Evolutionary conservation across 2,113 vertebrate genomes (phyloP), one percentile per base, ranked within the genome.

Genomic region (Pheucticus melanocephalus): DNA sequence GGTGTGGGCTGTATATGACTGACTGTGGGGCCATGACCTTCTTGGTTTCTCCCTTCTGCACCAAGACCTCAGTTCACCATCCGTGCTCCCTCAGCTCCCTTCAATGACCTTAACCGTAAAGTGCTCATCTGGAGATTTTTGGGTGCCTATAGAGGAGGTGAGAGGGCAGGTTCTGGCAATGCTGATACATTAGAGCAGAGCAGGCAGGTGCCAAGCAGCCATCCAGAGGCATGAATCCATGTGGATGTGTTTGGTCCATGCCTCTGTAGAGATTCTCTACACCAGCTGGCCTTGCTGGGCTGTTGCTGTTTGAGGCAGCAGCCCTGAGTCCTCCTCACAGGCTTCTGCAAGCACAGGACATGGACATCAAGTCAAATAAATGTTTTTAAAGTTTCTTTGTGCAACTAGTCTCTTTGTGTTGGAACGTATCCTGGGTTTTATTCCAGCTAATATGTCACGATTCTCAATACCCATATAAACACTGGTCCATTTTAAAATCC

Each of bases 161-260:
- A 42, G 56, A 54, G n/a, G 33, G 24, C 54, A 63, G 51, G 27
- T 60, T 57, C 12, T n/a, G 31, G 60, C 42, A 54, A 70, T 47
- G 37, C 39, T 51, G 37, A 9, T 4, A 5, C 35, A 30, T 40
- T 22, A 10, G 20, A 70, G 39, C 39, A 54, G 60, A 24, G 47
- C 31, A 35, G 47, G 39, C 6, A 19, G 39, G 18, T 50, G 17
- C 42, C 68, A 37, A 16, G 0, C 4, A 72, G 35, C 72, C 5
- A 0, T 23, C 44, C 57, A 47, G 27, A 61, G 47, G 7, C 59
- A 50, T 0, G 3, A 77, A 42, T n/a, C 59, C 1, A 0, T 9
- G 61, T 30, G 61, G 76, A 45, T 40, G 17, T 2, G 35, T 14
- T 69, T 14, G 65, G 23, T 22, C 39, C 3, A 0, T 22, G 53